Base-by-base conservation (phyloP, 1,140 invertebrate species). In the Drosophila nannoptera region DNA sequence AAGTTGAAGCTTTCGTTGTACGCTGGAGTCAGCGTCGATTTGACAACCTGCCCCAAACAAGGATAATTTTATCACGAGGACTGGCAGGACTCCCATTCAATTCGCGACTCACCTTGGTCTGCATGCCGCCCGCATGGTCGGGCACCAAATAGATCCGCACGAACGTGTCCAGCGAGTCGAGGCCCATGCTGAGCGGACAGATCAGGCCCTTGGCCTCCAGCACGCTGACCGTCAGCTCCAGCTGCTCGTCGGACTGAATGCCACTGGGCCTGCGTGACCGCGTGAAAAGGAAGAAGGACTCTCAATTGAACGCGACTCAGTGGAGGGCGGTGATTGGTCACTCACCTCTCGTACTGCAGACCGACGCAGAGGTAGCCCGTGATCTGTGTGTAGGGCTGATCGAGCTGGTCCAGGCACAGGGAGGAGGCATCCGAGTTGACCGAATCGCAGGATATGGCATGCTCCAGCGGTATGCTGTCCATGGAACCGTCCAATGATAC, bases 371-470 rank as follows among this genome's bases (percentile, higher is more conserved):
- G 89, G 80, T 95, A 93, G 1, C 95, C 95, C 1, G 93, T 94
- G 35, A 94, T 91, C 77, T 93, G 92, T n/a, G 93, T 92, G 73
- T 90, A 80, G 0, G 87, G 82, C 69, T 93, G 92, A 69, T 95
- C 94, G 12, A 95, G 90, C 80, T 95, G 93, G 43, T 92, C 92
- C 4, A 95, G 90, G 29, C 92, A 92, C 0, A 96, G 92, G 6
- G 94, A 95, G 0, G 95, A 95, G 0, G 68, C 68, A 69, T 96
- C 95, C 5, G 95, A 96, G 68, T 93, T 94, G 5, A 96, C 94
- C 43, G 95, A 96, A 66, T 96, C 95, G 87, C 95, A 96, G 42
- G 94, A 95, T 64, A 95, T 91, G 2, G 94, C 95, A 50, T 94
- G 90, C 62, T 94, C 88, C 64, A 88, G 61, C 14, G 80, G 78